Evolutionary conservation across 64 coral and sea anemone species (phyloP), one percentile per base, ranked within the genome.

Genomic region (Stichodactyla mertensii): DNA sequence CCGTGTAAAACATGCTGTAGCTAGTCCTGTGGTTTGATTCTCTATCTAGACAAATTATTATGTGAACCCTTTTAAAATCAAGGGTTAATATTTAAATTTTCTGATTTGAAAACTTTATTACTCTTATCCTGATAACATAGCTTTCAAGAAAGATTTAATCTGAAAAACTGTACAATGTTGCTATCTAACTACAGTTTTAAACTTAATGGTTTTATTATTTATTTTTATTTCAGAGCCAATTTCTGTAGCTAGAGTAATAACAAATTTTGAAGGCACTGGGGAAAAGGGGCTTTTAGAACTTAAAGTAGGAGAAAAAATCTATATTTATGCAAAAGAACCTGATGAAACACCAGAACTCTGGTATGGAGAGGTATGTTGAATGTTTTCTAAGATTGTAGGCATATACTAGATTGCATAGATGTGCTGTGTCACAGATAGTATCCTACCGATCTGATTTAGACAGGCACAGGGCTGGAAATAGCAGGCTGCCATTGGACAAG

Each of bases 301-400:
- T 18, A 85, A 85, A 61, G 19, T 36, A 52, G 83, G 83, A 61
- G 57, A 85, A 1, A 85, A 58, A 55, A 15, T 85, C 2, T 85
- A 85, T 85, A 24, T 85, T 54, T 85, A 85, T 61, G 55, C 83
- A 22, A 85, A 85, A 60, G 56, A 85, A 51, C 83, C 83, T 45
- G 83, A 64, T 26, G 28, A 85, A 64, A 51, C 55, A 61, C 83
- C 83, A 58, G 83, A 85, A 64, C 53, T 85, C 54, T 85, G 83
- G 83, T 85, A 26, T 85, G 83, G 83, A 36, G 54, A 85, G 83
- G 83, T 85, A 19, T 61, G 80, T 82, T 66, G 61, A 19, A 12
- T 59, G 15, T 59, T 59, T 15, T 2, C 6, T 16, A 19, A 14
- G 19, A 1, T 7, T 5, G 0, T 66, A 66, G 19, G 3, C 0